Base-by-base conservation (phyloP, 2,113 vertebrate genomes). In the Oxygymnocypris stewartii region DNA sequence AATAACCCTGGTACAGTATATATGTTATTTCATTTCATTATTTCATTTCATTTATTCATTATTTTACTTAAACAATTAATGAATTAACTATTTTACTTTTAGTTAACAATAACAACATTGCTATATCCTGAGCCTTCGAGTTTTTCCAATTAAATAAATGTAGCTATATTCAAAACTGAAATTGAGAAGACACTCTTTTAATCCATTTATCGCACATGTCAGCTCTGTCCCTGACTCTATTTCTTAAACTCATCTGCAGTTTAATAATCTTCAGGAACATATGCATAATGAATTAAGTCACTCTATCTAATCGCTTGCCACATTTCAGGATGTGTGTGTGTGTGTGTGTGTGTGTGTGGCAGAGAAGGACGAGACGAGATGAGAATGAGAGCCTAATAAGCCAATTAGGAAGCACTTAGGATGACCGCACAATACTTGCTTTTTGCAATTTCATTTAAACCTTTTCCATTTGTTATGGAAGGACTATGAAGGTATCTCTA, bases 281-380 rank as follows among this genome's bases (percentile, higher is more conserved):
- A 89, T 84, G 88, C 89, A 87, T 92, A 92, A 94, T 95, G 93
- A 95, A 94, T 94, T 92, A 94, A 94, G 91, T 93, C 92, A 92
- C 92, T 93, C 79, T 90, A 91, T 90, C 92, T 93, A 94, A 94
- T 93, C 93, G 92, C 91, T 94, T 86, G 59, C 89, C 91, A 93
- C 91, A 91, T 94, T 93, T 74, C 74, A 74, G 37, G 37, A 73
- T 74, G 3, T 6, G 10, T 42, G 28, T 31, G 28, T 31, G 28
- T 31, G 28, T 31, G 28, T 6, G 10, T 42, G 37, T 74, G 69
- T 42, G 82, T 73, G 79, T 84, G 85, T 37, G 82, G 44, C 86
- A 86, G 82, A 84, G 87, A 84, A 35, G 28, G 23, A 35, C 18
- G 57, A 65, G 75, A 76, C 16, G 23, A 91, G 90, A 89, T 89